Base-by-base conservation (phyloP, 2,888 invertebrate genomes). In the Sussaba pulchella region DNA sequence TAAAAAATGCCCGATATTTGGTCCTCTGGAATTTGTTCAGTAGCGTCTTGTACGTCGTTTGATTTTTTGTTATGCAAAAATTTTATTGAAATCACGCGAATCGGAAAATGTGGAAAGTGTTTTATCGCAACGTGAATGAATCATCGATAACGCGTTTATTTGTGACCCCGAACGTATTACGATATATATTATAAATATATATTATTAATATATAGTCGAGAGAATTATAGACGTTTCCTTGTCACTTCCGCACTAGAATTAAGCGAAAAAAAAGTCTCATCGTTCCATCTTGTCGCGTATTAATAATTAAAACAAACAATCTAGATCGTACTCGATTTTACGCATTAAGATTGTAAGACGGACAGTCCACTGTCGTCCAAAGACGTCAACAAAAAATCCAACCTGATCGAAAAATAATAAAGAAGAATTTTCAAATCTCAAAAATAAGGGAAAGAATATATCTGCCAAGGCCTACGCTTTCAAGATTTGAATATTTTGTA, bases 291-390 rank as follows among this genome's bases (percentile, higher is more conserved):
- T 59, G 70, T 64, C 70, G 63, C 36, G 50, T 67, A 63, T 61
- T 47, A 69, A 47, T 73, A 78, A 73, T 61, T 52, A 78, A n/a
- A n/a, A n/a, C n/a, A n/a, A 57, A 39, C 24, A 64, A 64, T 72
- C 24, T 78, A 61, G 61, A 63, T 45, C 45, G 52, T 66, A 59
- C 47, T 43, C 57, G 45, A 74, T 21, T n/a, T 74, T 64, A 67
- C 61, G 63, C 54, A 71, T 67, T n/a, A 73, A 61, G 67, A 61
- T 73, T 64, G 67, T 17, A 17, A 45, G 69, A n/a, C 76, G 69
- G 76, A 73, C 73, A 64, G 72, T 45, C 63, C 81, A 77, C 81
- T 77, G 77, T 64, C 69, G 71, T 63, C 39, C 61, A 24, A 41
- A 73, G 69, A 81, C 64, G 67, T 14, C 21, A 41, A 17, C 9